Conservation (phyloP, 1,140 invertebrate species). For the Pseudomyrmex gracilis region DNA sequence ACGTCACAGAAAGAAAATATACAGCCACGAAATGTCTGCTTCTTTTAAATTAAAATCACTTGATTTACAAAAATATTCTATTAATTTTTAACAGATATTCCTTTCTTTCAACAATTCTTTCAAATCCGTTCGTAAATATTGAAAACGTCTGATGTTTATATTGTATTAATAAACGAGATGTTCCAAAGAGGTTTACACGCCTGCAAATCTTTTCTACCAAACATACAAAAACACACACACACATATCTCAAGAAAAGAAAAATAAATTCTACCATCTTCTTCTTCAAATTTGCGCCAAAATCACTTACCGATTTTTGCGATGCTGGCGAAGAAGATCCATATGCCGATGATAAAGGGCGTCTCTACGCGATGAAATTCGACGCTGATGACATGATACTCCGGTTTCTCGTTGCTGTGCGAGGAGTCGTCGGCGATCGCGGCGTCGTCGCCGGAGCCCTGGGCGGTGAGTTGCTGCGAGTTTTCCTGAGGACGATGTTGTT, state of each 20-base stretch:
- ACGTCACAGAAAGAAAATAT: background rate
- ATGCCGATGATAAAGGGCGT: constrained; percentile 96
- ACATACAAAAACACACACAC: too few relatives aligned
- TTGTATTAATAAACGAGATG: background rate
- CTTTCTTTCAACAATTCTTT: background rate
- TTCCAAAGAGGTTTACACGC: background rate
- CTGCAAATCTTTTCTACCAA: background rate
- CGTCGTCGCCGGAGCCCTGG: constrained; percentile 63
- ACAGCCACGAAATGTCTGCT: background rate
- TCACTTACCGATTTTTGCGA: constrained; percentile 95
- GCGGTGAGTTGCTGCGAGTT: constrained; percentile 50
- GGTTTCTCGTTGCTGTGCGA: background rate
- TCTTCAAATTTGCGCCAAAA: too few relatives aligned
- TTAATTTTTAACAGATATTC: constrained; percentile 2
- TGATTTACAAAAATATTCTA: background rate
- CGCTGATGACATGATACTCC: constrained; percentile 90
- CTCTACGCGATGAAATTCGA: constrained; percentile 95
- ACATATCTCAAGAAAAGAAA: background rate
- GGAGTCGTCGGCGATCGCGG: constrained; percentile 43
- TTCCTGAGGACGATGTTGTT: constrained; percentile 29
- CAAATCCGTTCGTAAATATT: background rate
- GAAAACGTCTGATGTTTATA: constrained; percentile 9
- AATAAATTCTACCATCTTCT: background rate
- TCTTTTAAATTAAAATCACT: background rate
- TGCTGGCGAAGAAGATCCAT: constrained; percentile 97